Conservation (phyloP, 2,888 invertebrate species). For the Isotomurus palustris region DNA sequence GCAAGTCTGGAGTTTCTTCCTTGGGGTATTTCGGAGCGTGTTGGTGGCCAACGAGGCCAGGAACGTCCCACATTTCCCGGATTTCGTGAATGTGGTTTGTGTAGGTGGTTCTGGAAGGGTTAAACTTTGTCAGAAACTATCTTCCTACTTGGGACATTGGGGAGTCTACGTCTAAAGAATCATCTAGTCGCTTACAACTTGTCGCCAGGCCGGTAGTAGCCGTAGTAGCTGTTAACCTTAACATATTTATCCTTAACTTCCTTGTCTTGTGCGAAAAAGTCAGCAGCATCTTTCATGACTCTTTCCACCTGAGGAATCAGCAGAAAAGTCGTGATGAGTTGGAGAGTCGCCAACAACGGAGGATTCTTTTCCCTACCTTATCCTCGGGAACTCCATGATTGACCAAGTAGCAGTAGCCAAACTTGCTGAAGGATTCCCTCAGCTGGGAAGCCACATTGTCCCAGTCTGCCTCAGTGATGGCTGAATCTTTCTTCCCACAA, state of each 20-base stretch:
- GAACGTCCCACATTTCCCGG: conserved; percentile 38
- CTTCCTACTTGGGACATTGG: background rate
- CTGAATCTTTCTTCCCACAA: conserved; percentile 17
- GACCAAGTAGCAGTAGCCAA: conserved; percentile 53
- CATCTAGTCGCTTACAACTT: conserved; percentile 19
- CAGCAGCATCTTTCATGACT: conserved; percentile 28
- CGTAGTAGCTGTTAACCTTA: conserved; percentile 27
- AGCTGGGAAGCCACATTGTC: conserved; percentile 21
- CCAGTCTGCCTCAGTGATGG: conserved; percentile 24
- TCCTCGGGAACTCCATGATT: conserved; percentile 72
- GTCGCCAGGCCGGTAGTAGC: conserved; percentile 33
- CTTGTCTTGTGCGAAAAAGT: conserved; percentile 22
- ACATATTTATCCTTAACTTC: conserved; percentile 30
- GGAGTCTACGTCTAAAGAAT: background rate
- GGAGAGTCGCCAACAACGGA: background rate
- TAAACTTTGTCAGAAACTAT: background rate
- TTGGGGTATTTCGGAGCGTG: conserved; percentile 53
- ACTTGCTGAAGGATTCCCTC: conserved; percentile 19
- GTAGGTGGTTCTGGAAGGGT: conserved; percentile 27
- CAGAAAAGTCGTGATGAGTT: background rate
- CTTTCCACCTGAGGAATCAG: conserved; percentile 18
- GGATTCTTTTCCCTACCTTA: conserved; percentile 56
- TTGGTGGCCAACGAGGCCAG: conserved; percentile 16
- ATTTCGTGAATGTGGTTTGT: conserved; percentile 31
- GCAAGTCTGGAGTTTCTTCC: conserved; percentile 63